Base-by-base conservation (phyloP, 2,797 vertebrate species). In the Sebastes baramenuke region DNA sequence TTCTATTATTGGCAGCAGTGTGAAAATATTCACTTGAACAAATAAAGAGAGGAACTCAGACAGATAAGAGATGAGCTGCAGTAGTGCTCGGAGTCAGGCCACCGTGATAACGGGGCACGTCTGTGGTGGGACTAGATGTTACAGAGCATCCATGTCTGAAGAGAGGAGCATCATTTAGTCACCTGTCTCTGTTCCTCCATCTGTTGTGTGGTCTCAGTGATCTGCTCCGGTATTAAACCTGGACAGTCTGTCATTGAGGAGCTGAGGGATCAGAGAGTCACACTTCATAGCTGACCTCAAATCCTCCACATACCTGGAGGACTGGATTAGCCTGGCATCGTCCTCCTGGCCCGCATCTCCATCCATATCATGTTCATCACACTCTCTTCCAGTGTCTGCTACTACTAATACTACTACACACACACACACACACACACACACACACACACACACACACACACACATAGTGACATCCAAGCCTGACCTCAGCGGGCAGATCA, bases 301-400 rank as follows among this genome's bases (percentile, higher is more conserved):
- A 72, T 78, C 79, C 64, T 68, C 60, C 60, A 29, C 65, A 81
- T 74, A 77, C 79, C 80, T 85, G 52, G 36, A 49, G 62, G 80
- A 79, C 74, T 8, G 72, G 86, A 81, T 88, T 79, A 84, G 62
- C 67, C 61, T 52, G 61, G 49, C 71, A 82, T 66, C n/a, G 38
- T 54, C 56, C 60, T 52, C 29, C 29, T 29, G 58, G 66, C 73
- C 72, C 27, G 12, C 8, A 32, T 68, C 46, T 8, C 8, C 13
- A 0, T 38, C 46, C 27, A 9, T 52, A 30, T 67, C 46, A n/a
- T 12, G 8, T 67, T 52, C 3, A 30, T 49, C 65, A 29, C 65
- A 67, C 30, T 32, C 30, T 25, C 38, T 42, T 29, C 62, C 32
- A 38, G 36, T 30, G 10, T 30, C 66, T 30, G 8, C 38, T 42